phyloP scores from a whole-genome alignment of 2,797 vertebrate species.

The Leptodactylus fallax region DNA sequence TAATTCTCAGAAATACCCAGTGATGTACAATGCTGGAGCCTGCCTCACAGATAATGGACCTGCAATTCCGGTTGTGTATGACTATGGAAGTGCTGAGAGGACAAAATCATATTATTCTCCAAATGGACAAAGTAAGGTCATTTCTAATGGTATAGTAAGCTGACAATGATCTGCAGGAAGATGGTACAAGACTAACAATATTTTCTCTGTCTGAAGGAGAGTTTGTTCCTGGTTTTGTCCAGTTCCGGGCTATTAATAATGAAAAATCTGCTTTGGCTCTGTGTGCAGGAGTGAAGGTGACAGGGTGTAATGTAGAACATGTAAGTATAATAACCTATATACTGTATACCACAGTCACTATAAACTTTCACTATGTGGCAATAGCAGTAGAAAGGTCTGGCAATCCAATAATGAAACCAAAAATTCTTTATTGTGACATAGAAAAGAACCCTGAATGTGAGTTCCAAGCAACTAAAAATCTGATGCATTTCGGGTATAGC shows the following conservation, averaged over 20 bases:
- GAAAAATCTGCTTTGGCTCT: conserved; percentile 74
- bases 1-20: conserved; percentile 50
- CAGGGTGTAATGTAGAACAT: conserved; percentile 71
- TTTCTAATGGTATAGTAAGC: background rate
- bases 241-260: conserved; percentile 75
- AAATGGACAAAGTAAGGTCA: background rate
- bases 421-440: too few species aligned
- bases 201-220: conserved; percentile 62
- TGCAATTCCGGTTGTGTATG: conserved; percentile 42
- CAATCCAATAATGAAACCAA: too few species aligned
- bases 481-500: too few species aligned
- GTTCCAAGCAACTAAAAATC: too few species aligned
- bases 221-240: conserved; percentile 73
- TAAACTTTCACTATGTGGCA: too few species aligned
- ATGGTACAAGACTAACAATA: too few species aligned
- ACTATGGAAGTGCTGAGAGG: conserved; percentile 43
- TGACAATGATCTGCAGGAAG: background rate
- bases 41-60: conserved; percentile 36
- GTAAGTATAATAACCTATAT: conserved; percentile 64
- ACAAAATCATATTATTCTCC: conserved; percentile 35
- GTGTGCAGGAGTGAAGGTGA: conserved; percentile 75
- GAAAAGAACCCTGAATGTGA: too few species aligned
- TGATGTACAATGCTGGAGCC: conserved; percentile 29
- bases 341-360: too few species aligned
- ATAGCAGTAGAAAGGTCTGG: too few species aligned